Evolutionary conservation across 2,113 vertebrate species (phyloP).

Genomic region (Helogale parvula): DNA sequence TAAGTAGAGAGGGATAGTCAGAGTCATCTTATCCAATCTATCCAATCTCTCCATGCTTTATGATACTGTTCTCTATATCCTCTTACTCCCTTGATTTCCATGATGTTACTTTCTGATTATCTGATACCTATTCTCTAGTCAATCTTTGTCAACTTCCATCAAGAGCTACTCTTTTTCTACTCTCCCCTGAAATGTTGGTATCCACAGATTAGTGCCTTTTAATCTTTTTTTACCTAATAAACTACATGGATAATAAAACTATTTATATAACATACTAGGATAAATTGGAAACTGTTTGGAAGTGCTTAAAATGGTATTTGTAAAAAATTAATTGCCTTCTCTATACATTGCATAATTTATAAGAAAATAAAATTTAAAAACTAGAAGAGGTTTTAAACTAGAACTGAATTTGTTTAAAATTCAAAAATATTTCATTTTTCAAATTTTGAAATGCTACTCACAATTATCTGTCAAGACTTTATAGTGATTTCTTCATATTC

Average conservation of each 20-base stretch:
- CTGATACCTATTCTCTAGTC: not conserved
- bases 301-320: not conserved
- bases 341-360: not conserved
- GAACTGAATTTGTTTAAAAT: not conserved
- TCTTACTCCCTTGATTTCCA: not conserved
- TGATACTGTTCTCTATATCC: not conserved
- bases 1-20: not conserved
- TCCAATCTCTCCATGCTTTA: not conserved
- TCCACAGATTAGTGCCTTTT: not conserved
- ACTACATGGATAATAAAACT: not conserved
- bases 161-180: not conserved
- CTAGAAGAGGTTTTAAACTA: not conserved
- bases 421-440: not conserved
- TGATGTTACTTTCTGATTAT: not conserved
- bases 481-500: not conserved
- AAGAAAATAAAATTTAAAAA: not conserved
- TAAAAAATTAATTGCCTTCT: not conserved
- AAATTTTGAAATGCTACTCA: not conserved
- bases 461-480: not conserved
- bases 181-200: not conserved
- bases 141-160: not conserved
- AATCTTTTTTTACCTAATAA: not conserved
- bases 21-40: not conserved
- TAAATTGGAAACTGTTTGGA: not conserved
- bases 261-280: not conserved